Conservation (phyloP, 2,113 vertebrate genomes). For the Meleagris gallopavo region DNA sequence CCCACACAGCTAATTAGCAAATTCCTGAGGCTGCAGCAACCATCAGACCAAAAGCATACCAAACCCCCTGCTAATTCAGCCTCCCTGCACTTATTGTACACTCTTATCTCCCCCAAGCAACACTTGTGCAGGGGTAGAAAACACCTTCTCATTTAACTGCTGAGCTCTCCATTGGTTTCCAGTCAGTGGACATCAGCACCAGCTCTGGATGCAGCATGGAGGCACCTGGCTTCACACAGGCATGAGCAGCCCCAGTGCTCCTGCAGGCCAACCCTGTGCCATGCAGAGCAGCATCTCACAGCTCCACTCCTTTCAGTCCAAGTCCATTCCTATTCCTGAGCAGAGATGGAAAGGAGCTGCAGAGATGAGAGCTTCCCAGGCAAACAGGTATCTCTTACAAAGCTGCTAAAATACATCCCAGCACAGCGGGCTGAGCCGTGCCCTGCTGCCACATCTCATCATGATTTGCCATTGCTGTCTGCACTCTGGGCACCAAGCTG, state of each 20-base stretch:
- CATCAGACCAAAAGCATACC: neutral
- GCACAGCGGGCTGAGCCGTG: neutral
- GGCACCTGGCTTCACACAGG: neutral
- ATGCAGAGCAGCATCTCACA: neutral
- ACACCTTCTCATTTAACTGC: neutral
- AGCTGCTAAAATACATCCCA: neutral
- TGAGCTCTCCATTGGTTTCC: neutral
- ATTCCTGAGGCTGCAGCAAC: constrained; percentile 51
- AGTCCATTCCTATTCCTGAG: neutral
- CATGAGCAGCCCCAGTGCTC: neutral
- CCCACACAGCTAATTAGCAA: constrained; percentile 32
- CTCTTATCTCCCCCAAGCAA: neutral
- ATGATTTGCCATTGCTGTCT: neutral
- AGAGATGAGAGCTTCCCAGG: neutral
- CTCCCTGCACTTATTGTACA: neutral
- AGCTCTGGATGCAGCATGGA: neutral
- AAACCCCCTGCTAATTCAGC: neutral
- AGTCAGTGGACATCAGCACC: neutral
- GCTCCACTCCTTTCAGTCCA: neutral
- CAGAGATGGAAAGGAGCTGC: neutral
- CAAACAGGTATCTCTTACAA: neutral
- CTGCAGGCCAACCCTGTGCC: neutral
- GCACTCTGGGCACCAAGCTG: neutral
- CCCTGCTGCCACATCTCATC: neutral
- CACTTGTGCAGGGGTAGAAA: neutral